These are phyloP conservation scores for Diplazon laetatorius DNA, from an alignment of 2,888 invertebrate species.

Conservation along the genomic window DNA sequence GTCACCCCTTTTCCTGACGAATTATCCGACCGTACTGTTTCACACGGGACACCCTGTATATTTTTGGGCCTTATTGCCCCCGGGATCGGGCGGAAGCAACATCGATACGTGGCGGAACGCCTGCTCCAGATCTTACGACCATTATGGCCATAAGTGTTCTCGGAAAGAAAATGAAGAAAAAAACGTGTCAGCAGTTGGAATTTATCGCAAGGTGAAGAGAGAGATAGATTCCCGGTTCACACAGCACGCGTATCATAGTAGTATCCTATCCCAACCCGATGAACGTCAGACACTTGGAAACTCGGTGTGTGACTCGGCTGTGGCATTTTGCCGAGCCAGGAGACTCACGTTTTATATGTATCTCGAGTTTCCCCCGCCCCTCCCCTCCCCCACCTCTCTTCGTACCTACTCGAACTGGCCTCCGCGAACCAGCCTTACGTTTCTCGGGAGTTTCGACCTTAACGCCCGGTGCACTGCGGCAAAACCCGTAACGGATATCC, in stretches of 20 bases:
- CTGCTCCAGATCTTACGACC: constrained; percentile 67
- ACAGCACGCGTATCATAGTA: constrained; percentile 47
- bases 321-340: too few species aligned
- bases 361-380: constrained; percentile 52
- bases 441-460: constrained; percentile 72
- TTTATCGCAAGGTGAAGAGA: constrained; percentile 48
- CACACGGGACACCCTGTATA: too few species aligned
- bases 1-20: too few species aligned
- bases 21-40: too few species aligned
- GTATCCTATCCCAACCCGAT: constrained; percentile 40
- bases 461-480: constrained; percentile 72
- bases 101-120: constrained; percentile 40
- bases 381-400: too few species aligned
- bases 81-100: constrained; percentile 54
- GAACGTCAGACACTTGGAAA: constrained; percentile 17
- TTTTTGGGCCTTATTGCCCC: too few species aligned
- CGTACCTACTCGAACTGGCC: constrained; percentile 29
- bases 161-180: constrained; percentile 1
- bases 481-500: constrained; percentile 75
- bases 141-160: constrained; percentile 1
- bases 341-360: constrained; percentile 61
- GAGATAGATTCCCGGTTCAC: constrained; percentile 50
- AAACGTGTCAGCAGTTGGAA: constrained; percentile 32
- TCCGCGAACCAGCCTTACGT: constrained; percentile 43
- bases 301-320: too few species aligned